Conservation (phyloP, 92 coral and sea anemone species). For the Heliopora coerulea region DNA sequence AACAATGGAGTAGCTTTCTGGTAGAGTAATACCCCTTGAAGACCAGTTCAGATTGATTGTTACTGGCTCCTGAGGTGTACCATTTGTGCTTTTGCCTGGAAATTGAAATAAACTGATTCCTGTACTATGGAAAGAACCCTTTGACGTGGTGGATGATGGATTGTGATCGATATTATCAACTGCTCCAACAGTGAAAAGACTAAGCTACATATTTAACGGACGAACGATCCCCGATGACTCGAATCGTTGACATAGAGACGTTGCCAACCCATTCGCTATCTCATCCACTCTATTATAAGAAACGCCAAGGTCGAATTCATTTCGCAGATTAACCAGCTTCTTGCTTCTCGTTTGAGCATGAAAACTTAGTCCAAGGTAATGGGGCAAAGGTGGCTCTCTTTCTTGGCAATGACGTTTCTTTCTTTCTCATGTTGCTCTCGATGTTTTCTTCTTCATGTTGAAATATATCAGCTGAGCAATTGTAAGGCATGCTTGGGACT, state of each 20-base stretch:
- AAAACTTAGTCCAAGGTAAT: slow-evolving; percentile 41
- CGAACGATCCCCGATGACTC: slow-evolving; percentile 54
- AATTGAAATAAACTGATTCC: background rate
- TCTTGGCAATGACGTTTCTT: slow-evolving; percentile 32
- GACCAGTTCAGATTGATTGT: background rate
- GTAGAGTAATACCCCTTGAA: slow-evolving; percentile 33
- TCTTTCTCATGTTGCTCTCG: slow-evolving; percentile 1
- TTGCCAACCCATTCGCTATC: slow-evolving; percentile 43
- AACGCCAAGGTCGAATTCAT: slow-evolving; percentile 42
- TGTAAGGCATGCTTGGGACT: slow-evolving; percentile 45
- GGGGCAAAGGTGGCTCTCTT: slow-evolving; percentile 44
- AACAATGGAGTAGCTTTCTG: slow-evolving; percentile 44
- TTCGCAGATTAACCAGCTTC: slow-evolving; percentile 19
- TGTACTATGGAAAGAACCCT: background rate
- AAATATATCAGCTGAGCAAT: slow-evolving; percentile 36
- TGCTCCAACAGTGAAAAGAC: slow-evolving; percentile 58
- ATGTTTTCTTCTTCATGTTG: slow-evolving; percentile 8
- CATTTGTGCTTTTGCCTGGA: background rate
- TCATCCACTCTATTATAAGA: slow-evolving; percentile 45
- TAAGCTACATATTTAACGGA: slow-evolving; percentile 44
- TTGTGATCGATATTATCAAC: slow-evolving; percentile 53
- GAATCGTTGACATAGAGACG: slow-evolving; percentile 47
- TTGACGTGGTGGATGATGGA: background rate
- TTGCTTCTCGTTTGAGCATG: slow-evolving; percentile 37
- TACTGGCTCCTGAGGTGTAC: slow-evolving; percentile 1